Base-by-base conservation (phyloP, 1,140 invertebrate genomes). In the Tetragonula clypearis region DNA sequence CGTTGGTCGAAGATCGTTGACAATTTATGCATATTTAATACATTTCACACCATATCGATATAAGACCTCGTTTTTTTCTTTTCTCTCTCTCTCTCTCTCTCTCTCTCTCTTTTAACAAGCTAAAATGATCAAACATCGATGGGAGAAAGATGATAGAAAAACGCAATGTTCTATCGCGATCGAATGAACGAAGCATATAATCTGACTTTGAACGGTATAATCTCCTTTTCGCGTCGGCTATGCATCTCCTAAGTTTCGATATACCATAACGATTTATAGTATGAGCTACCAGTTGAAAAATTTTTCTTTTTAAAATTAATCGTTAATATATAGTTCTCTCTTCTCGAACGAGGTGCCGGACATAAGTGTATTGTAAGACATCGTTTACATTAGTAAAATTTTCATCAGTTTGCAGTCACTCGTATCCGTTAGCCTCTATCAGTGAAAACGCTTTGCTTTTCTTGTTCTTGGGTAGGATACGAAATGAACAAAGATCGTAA, bases 61-160 rank as follows among this genome's bases (percentile, higher is more conserved):
- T 81, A 81, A 86, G 84, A 82, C 66, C 75, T 82, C 73, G 77
- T 86, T 83, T 62, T n/a, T 14, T 55, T 14, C 11, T 14, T 55
- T 2, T 55, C 6, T 41, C 41, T 55, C 15, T 55, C 75, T 82
- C 73, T 72, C 86, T 83, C n/a, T n/a, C 14, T 55, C 1, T 55
- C 14, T 55, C 14, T 55, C 35, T 35, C 35, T 55, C 15, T 55
- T 85, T 90, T 87, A 90, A 86, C 87, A 87, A 92, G 91, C 85
- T 91, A 90, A 92, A 84, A 92, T 89, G 86, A 92, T 88, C 87
- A 93, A 92, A 92, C 90, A 92, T 92, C 86, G 88, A 92, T 90
- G 79, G 87, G 71, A 89, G 77, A 85, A 88, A 76, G 65, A 68
- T 88, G 84, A 49, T 66, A 88, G 84, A 60, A 74, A 65, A 88